phyloP scores from a whole-genome alignment of 1,140 invertebrate species.

The Colletes gigas region DNA sequence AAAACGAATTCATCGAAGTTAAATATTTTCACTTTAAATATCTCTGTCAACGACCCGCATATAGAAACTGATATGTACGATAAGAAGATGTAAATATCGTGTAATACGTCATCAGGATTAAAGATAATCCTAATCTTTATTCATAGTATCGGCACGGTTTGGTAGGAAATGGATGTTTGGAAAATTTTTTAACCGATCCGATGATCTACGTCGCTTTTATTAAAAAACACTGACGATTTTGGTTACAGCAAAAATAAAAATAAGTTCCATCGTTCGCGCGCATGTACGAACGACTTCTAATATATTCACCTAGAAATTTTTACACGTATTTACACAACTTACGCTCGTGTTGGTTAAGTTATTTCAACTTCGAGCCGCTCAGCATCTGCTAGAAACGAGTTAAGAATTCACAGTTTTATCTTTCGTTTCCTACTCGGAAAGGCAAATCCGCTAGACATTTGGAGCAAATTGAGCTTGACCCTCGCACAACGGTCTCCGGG shows the following conservation, averaged over 20 bases:
- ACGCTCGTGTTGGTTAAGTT: neutral
- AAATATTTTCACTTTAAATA: too few relatives aligned
- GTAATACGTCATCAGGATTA: neutral
- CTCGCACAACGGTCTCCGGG: too few relatives aligned
- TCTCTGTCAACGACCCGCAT: neutral
- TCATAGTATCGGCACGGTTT: neutral
- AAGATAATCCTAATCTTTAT: constrained; percentile 5
- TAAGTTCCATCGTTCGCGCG: neutral
- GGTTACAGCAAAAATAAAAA: constrained; percentile 3
- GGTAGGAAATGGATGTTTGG: neutral
- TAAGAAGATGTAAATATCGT: neutral
- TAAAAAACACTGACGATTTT: neutral
- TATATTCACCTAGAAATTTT: constrained; percentile 1
- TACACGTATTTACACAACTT: neutral
- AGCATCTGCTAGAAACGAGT: neutral
- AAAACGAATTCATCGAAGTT: too few relatives aligned
- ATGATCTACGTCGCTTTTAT: neutral
- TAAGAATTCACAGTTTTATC: neutral
- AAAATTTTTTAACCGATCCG: neutral
- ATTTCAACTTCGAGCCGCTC: neutral
- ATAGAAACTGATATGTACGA: neutral
- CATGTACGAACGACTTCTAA: neutral
- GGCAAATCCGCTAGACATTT: too few relatives aligned
- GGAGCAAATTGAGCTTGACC: too few relatives aligned
- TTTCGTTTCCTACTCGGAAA: neutral